Percentiles rank a stretch among this genome's conserved stretches.
phyloP scores from a whole-genome alignment of 1,140 invertebrate species.

The Bombus superbus region DNA sequence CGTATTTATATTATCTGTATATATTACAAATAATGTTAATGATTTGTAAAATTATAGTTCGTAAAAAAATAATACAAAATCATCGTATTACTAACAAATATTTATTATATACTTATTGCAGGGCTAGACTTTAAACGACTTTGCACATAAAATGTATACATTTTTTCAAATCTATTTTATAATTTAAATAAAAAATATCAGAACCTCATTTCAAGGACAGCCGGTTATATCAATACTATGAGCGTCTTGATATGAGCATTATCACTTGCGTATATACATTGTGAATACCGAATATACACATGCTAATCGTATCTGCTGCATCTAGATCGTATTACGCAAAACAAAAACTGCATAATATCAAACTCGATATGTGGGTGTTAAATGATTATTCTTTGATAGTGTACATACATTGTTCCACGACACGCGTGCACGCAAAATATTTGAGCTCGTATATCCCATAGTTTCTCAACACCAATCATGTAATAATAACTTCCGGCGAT shows the following conservation, averaged over 20 bases:
- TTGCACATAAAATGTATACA: neutral
- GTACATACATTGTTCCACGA: constrained; percentile 12
- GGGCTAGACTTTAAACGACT: neutral
- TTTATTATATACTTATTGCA: neutral
- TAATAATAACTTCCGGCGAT: constrained; percentile 38
- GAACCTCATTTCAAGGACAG: neutral
- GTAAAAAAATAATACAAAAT: neutral
- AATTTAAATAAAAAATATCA: neutral
- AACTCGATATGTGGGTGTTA: constrained; percentile 1
- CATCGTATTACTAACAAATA: neutral
- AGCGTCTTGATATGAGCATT: neutral
- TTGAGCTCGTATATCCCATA: constrained; percentile 42
- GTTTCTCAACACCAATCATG: constrained; percentile 13
- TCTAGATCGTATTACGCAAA: neutral
- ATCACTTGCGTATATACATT: neutral
- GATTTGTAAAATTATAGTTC: neutral
- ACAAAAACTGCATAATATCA: constrained; percentile 41
- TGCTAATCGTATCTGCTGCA: neutral
- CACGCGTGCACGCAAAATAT: constrained; percentile 46
- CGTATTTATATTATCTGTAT: neutral
- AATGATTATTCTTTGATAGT: constrained; percentile 28
- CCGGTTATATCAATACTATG: neutral
- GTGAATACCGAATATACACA: neutral
- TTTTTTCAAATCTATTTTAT: neutral
- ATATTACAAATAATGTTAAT: neutral